These are phyloP conservation scores for Acropora yongei DNA, from an alignment of 64 coral and sea anemone genomes.

Conservation along the genomic window DNA sequence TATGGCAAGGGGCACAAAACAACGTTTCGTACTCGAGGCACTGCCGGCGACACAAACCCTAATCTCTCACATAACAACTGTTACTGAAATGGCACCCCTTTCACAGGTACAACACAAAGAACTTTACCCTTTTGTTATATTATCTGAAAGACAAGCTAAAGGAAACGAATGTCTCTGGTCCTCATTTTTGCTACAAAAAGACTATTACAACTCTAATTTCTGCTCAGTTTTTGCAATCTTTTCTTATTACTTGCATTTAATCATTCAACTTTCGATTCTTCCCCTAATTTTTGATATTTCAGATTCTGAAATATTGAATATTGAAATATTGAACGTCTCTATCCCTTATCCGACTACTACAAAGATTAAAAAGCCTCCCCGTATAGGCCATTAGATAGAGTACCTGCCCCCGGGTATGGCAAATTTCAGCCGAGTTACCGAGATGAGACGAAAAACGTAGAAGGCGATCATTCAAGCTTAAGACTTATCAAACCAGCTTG, in stretches of 20 bases:
- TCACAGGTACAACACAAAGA: background rate
- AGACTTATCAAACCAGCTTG: background rate
- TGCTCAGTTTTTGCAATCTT: slow-evolving; percentile 3
- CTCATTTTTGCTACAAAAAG: no score
- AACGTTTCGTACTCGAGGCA: background rate
- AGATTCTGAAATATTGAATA: background rate
- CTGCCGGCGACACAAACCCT: background rate
- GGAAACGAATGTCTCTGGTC: background rate
- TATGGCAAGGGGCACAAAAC: background rate
- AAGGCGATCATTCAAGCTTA: no score
- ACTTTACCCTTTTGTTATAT: background rate
- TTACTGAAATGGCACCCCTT: background rate
- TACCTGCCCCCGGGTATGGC: background rate
- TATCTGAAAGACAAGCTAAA: background rate
- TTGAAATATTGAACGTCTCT: background rate
- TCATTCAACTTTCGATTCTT: slow-evolving; percentile 7
- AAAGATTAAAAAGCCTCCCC: background rate
- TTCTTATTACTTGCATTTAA: slow-evolving; percentile 15
- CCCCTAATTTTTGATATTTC: background rate
- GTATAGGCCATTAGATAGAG: background rate
- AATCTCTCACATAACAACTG: slow-evolving; percentile 5
- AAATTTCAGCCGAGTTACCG: background rate
- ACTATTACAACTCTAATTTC: no score
- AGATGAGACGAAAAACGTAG: no score
- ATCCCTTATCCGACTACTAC: background rate